Evolutionary conservation across 2,888 invertebrate species (phyloP), one percentile per base, ranked within the genome.

Genomic region (Thalpophila matura): DNA sequence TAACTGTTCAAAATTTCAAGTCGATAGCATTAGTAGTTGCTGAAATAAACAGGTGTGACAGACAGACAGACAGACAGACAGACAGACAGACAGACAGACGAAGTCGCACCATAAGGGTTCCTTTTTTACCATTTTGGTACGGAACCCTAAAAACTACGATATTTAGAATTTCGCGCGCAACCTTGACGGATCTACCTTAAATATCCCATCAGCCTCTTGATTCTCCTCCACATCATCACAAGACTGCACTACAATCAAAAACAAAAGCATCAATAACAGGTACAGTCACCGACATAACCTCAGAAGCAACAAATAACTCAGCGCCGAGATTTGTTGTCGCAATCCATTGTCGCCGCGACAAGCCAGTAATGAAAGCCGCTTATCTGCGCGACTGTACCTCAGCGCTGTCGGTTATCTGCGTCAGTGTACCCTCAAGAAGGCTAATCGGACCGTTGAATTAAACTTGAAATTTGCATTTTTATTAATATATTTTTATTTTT

Each of bases 291-390:
- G 83, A 83, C 86, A 85, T 82, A 83, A 85, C 83, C 86, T 83
- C 78, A 74, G 74, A 78, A 81, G 86, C 89, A 84, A 88, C 91
- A 92, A 91, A 91, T 89, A 91, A 90, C 88, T 90, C 88, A 84
- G 71, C 71, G 77, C 75, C 77, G 85, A 89, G 89, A 90, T 90
- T 89, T 91, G 91, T 80, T 86, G 87, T 85, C 89, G 86, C 88
- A 89, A 89, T 90, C 87, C 87, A 89, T 90, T 89, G 87, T 85
- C 79, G 83, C 75, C 81, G 84, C 88, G 91, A 90, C 91, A 83
- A 86, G 83, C 81, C 88, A 83, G 88, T 92, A 91, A 91, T 89
- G 91, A 91, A 91, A 88, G 86, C 86, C 87, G 85, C 87, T 91
- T 92, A 92, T 92, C 92, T 88, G 71, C 74, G 73, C 77, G 85